Conservation (phyloP, 2,113 vertebrate genomes). For the Willisornis vidua region DNA sequence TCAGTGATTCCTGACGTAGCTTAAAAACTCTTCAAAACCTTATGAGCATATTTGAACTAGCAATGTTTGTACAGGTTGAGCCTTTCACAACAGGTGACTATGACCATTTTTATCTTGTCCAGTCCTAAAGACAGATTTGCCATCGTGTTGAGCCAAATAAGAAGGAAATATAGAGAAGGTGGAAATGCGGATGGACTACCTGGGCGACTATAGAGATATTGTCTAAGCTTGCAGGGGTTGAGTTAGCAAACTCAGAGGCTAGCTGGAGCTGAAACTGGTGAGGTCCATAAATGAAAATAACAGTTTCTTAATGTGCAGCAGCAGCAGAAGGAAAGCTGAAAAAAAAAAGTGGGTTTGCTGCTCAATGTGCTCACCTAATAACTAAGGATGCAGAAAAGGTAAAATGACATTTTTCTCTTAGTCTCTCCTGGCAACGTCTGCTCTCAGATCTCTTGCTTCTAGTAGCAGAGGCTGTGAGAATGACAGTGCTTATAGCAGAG, state of each 20-base stretch:
- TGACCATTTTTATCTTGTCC: neutral
- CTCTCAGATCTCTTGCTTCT: rapidly evolving
- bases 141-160: neutral
- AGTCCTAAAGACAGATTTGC: neutral
- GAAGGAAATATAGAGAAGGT: neutral
- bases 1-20: neutral
- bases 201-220: neutral
- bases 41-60: neutral
- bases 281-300: neutral
- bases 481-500: neutral
- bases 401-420: neutral
- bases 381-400: neutral
- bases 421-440: neutral
- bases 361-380: neutral
- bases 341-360: neutral
- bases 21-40: neutral
- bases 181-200: neutral
- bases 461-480: neutral
- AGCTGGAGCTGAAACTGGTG: neutral
- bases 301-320: neutral
- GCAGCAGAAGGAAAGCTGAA: neutral
- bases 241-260: neutral
- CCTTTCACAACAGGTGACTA: neutral
- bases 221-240: neutral
- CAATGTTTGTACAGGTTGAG: neutral